phyloP scores from a whole-genome alignment of 2,113 vertebrate species.

The Meleagris gallopavo region DNA sequence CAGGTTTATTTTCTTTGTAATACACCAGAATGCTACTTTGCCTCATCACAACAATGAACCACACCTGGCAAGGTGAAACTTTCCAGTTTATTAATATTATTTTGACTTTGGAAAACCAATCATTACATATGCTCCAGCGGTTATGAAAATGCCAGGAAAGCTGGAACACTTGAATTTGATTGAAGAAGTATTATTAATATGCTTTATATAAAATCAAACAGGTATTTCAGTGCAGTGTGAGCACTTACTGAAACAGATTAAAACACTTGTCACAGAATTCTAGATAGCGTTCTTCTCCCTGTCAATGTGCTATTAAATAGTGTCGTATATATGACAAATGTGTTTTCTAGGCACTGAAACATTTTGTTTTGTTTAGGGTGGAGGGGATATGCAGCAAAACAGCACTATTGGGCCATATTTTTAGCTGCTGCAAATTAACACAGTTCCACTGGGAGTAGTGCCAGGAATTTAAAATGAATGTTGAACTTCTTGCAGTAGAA shows the following conservation, averaged over 20 bases:
- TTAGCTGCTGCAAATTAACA: conserved; percentile 60
- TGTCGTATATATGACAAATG: not conserved
- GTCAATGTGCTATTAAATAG: conserved; percentile 24
- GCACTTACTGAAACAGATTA: conserved; percentile 15
- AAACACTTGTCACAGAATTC: not conserved
- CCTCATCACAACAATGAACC: not conserved
- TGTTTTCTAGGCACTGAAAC: conserved; percentile 22
- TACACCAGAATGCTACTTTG: not conserved
- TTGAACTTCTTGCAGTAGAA: conserved; percentile 52
- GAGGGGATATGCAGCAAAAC: conserved; percentile 1
- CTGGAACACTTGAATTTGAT: not conserved
- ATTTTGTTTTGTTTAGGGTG: conserved; percentile 48
- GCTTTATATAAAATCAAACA: conserved; percentile 6
- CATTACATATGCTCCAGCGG: not conserved
- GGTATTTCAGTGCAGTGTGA: not conserved
- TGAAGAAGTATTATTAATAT: not conserved
- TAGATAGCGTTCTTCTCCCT: not conserved
- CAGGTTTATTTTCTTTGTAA: not conserved
- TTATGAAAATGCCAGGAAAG: not conserved
- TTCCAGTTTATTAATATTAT: not conserved
- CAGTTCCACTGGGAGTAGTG: conserved; percentile 53
- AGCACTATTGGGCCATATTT: conserved; percentile 48
- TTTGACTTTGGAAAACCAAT: not conserved
- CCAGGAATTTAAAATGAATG: conserved; percentile 62
- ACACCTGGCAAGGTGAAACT: not conserved